Evolutionary conservation across 2,113 vertebrate genomes (phyloP).

Genomic region (Okapia johnstoni): DNA sequence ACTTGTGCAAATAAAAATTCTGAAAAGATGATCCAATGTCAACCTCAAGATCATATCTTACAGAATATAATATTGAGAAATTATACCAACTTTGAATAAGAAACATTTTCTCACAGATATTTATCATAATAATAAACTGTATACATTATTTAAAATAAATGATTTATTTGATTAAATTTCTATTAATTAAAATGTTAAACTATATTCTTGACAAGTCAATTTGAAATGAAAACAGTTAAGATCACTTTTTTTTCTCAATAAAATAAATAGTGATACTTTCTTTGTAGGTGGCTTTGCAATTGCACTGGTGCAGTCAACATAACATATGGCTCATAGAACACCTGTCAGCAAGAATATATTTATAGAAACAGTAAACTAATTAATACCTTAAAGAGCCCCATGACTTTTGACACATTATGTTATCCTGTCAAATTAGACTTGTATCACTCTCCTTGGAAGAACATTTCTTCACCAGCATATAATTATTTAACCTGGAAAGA

Average conservation of each 20-base stretch:
- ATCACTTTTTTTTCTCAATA: conserved; percentile 59
- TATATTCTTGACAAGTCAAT: neutral
- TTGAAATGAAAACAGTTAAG: conserved; percentile 48
- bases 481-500: neutral
- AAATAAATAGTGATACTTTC: conserved; percentile 66
- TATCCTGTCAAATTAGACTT: conserved; percentile 43
- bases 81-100: neutral
- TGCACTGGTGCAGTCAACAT: conserved; percentile 56
- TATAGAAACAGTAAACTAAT: conserved; percentile 74
- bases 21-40: neutral
- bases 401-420: conserved; percentile 57
- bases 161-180: neutral
- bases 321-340: conserved; percentile 62
- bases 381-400: conserved; percentile 61
- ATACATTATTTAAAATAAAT: neutral
- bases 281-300: conserved; percentile 32
- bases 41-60: neutral
- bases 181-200: conserved; percentile 48
- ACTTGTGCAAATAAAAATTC: neutral
- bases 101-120: conserved; percentile 3
- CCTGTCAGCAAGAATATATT: conserved; percentile 62
- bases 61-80: neutral
- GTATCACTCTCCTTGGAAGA: conserved; percentile 22
- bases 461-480: neutral
- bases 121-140: neutral